phyloP scores from a whole-genome alignment of 2,888 invertebrate species.

The Endomychus coccineus region DNA sequence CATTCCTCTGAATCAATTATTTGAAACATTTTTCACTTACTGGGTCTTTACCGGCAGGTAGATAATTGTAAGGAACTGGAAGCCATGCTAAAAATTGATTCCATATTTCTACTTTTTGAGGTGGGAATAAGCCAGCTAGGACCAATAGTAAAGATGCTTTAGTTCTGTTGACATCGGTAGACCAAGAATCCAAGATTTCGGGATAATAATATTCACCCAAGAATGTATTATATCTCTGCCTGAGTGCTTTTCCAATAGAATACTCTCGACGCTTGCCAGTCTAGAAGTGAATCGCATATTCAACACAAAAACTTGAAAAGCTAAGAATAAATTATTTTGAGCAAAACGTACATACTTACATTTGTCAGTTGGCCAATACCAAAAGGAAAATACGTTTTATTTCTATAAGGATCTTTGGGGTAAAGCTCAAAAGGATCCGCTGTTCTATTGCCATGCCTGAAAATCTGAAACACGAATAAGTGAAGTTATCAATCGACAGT shows the following conservation, averaged over 20 bases:
- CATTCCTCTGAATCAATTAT: no score
- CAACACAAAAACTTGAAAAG: no score
- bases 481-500: no score
- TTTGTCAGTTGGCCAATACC: conserved; percentile 72
- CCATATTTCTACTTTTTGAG: conserved; percentile 50
- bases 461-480: conserved; percentile 51
- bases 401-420: conserved; percentile 60
- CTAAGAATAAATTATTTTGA: no score
- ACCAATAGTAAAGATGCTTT: conserved; percentile 63
- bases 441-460: conserved; percentile 70
- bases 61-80: conserved; percentile 64
- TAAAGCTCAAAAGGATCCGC: conserved; percentile 57
- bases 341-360: conserved; percentile 50
- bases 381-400: conserved; percentile 60
- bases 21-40: no score
- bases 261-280: conserved; percentile 39
- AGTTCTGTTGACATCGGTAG: conserved; percentile 63
- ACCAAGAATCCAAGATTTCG: conserved; percentile 52
- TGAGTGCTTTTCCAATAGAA: conserved; percentile 54
- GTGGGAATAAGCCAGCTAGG: conserved; percentile 62
- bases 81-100: conserved; percentile 57
- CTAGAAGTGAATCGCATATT: conserved; percentile 29
- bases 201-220: conserved; percentile 53
- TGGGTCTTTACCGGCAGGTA: conserved; percentile 38
- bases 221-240: conserved; percentile 53